These are phyloP conservation scores for Ophion costatus DNA, from an alignment of 2,888 invertebrate species.

Conservation along the genomic window DNA sequence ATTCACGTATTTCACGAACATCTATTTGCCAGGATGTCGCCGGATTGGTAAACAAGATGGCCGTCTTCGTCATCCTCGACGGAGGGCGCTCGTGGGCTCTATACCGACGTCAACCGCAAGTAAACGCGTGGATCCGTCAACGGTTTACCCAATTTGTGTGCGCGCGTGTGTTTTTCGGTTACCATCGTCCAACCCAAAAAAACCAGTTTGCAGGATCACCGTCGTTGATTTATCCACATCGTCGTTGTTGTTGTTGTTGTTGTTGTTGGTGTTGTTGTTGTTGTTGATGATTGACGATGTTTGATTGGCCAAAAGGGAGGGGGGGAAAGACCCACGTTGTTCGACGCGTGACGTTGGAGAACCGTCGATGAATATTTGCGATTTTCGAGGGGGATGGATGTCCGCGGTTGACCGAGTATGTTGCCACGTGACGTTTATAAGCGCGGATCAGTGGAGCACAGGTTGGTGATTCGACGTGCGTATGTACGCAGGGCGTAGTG, in stretches of 20 bases:
- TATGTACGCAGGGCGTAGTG: slow-evolving; percentile 58
- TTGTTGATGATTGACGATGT: slow-evolving; percentile 35
- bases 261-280: slow-evolving; percentile 37
- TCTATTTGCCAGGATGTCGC: slow-evolving; percentile 99
- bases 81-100: slow-evolving; percentile 95
- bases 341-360: slow-evolving; percentile 65
- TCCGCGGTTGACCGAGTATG: slow-evolving; percentile 61
- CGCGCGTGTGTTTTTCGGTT: slow-evolving; percentile 59
- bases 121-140: slow-evolving; percentile 43
- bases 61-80: slow-evolving; percentile 99
- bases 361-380: slow-evolving; percentile 79
- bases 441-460: slow-evolving; percentile 70
- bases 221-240: slow-evolving; percentile 38
- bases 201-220: slow-evolving; percentile 27
- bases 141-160: slow-evolving; percentile 34
- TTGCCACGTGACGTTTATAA: slow-evolving; percentile 57
- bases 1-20: slow-evolving; percentile 95
- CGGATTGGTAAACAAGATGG: slow-evolving; percentile 99
- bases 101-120: slow-evolving; percentile 81
- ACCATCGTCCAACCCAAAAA: slow-evolving; percentile 48
- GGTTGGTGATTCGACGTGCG: slow-evolving; percentile 42
- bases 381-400: slow-evolving; percentile 48
- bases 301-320: slow-evolving; percentile 26
- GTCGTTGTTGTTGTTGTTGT: slow-evolving; percentile 7
- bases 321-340: slow-evolving; percentile 29